These are phyloP conservation scores for Luperina nickerlii DNA, from an alignment of 2,888 invertebrate genomes.

Conservation along the genomic window DNA sequence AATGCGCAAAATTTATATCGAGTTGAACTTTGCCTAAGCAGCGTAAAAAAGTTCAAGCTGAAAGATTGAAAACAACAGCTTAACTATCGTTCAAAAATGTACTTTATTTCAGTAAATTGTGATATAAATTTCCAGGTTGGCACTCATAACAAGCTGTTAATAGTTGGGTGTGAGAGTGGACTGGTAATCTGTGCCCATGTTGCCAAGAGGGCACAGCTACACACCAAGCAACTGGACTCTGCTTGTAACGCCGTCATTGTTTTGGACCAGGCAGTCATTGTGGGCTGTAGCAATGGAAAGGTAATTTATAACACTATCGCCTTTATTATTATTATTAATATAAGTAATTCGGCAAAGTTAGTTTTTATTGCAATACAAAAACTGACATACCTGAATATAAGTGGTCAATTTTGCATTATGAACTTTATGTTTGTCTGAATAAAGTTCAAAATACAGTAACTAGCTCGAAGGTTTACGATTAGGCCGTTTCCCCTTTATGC, in stretches of 20 bases:
- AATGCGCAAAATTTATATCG: not conserved
- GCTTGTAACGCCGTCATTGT: slow-evolving; percentile 91
- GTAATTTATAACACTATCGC: slow-evolving; percentile 69
- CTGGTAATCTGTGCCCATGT: slow-evolving; percentile 89
- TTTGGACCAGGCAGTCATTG: slow-evolving; percentile 85
- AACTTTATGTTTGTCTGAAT: not conserved
- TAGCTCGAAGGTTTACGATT: too few species aligned
- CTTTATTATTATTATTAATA: too few species aligned
- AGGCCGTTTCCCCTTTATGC: too few species aligned
- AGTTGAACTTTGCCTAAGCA: not conserved
- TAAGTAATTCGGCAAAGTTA: too few species aligned
- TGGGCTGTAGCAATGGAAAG: slow-evolving; percentile 91
- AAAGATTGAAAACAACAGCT: not conserved
- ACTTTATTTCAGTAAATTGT: slow-evolving; percentile 29
- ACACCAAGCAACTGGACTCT: slow-evolving; percentile 80
- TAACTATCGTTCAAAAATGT: not conserved
- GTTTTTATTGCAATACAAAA: not conserved
- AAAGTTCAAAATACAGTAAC: too few species aligned
- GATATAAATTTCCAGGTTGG: slow-evolving; percentile 85
- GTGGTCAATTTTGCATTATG: too few species aligned
- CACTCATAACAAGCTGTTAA: slow-evolving; percentile 91
- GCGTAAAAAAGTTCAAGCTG: not conserved
- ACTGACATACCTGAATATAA: too few species aligned
- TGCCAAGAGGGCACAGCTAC: slow-evolving; percentile 86
- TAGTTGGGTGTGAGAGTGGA: slow-evolving; percentile 92